phyloP scores from a whole-genome alignment of 2,888 invertebrate genomes.

The Callyntrura guangdongensis region DNA sequence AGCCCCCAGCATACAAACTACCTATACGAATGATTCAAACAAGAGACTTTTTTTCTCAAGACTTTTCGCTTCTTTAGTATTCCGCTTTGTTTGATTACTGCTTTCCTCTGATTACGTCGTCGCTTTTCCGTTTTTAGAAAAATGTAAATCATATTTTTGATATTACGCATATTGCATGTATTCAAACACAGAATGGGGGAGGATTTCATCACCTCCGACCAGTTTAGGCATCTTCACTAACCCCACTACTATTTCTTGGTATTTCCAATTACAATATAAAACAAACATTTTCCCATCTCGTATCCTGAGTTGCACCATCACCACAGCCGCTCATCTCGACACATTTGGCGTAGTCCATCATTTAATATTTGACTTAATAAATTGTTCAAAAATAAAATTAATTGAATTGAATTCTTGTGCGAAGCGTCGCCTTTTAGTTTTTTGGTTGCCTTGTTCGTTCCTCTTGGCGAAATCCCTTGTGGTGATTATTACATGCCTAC shows the following conservation, averaged over 20 bases:
- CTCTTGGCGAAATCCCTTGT: constrained; percentile 47
- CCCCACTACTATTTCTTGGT: background rate
- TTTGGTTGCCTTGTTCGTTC: constrained; percentile 1
- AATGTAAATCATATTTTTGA: too few relatives aligned
- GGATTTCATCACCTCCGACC: too few relatives aligned
- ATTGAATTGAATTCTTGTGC: constrained; percentile 57
- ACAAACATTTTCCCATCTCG: background rate
- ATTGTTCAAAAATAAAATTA: constrained; percentile 37
- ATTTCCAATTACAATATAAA: background rate
- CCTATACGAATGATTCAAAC: background rate
- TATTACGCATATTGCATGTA: too few relatives aligned
- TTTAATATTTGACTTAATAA: constrained; percentile 52
- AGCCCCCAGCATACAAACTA: background rate
- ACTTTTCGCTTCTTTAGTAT: constrained; percentile 39
- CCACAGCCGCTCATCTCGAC: background rate
- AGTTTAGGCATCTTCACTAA: background rate
- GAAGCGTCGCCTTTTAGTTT: background rate
- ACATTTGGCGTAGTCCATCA: constrained; percentile 68
- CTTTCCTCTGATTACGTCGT: background rate
- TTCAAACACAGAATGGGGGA: too few relatives aligned
- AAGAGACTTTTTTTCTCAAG: background rate
- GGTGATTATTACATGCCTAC: constrained; percentile 56
- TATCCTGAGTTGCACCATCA: background rate
- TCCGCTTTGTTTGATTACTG: constrained; percentile 22
- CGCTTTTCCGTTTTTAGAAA: too few relatives aligned